Percentiles rank a stretch among this genome's conserved stretches.
phyloP scores from a whole-genome alignment of 1,140 invertebrate genomes.

The Drosophila dunni region DNA sequence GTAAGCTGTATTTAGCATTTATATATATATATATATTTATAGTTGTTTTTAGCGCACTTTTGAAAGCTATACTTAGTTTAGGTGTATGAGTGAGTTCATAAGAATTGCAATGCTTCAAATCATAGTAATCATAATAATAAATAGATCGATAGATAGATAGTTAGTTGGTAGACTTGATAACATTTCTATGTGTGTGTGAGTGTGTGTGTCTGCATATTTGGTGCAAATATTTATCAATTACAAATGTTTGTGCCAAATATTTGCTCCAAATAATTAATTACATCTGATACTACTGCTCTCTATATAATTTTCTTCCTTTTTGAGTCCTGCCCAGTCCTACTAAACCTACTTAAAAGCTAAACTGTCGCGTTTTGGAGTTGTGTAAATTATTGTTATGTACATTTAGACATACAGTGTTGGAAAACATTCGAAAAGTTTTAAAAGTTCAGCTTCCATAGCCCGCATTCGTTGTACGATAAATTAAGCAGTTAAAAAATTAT shows the following conservation, averaged over 20 bases:
- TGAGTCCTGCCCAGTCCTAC: constrained; percentile 23
- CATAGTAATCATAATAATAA: constrained; percentile 20
- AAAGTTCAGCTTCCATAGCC: background rate
- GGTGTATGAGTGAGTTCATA: constrained; percentile 54
- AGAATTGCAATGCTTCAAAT: constrained; percentile 54
- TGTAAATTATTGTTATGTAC: constrained; percentile 82
- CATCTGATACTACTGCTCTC: background rate
- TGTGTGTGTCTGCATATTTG: constrained; percentile 15
- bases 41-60: constrained; percentile 59
- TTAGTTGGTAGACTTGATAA: constrained; percentile 5
- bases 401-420: constrained; percentile 74
- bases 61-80: constrained; percentile 69
- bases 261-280: constrained; percentile 9
- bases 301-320: background rate
- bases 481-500: background rate
- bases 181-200: background rate
- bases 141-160: constrained; percentile 4
- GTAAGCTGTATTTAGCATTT: constrained; percentile 54
- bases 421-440: background rate
- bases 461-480: constrained; percentile 20
- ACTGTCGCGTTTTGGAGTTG: constrained; percentile 53
- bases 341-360: constrained; percentile 66
- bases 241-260: constrained; percentile 15
- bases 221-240: constrained; percentile 18
- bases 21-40: constrained; percentile 7